A percentile compares a stretch with the other conserved stretches of the same genome.
phyloP scores from a whole-genome alignment of 2,888 invertebrate genomes.

The Caenorhabditis wallacei region DNA sequence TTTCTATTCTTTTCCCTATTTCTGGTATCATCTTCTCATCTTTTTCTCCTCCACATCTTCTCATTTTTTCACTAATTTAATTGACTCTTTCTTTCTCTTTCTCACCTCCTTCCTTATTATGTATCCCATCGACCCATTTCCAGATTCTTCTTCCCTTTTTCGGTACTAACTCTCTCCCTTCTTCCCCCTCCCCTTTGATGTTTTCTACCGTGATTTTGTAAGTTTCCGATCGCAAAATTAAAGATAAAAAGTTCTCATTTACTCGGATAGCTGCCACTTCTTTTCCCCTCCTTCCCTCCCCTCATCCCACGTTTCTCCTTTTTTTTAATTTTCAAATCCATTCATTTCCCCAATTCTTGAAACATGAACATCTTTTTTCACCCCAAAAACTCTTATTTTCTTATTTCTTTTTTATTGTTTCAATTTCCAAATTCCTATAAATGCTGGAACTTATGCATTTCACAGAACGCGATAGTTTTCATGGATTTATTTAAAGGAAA shows the following conservation, averaged over 20 bases:
- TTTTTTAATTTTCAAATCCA: constrained; percentile 13
- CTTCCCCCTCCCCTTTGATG: constrained; percentile 10
- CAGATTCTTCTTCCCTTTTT: constrained; percentile 46
- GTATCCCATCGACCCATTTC: constrained; percentile 59
- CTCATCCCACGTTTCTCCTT: constrained; percentile 12
- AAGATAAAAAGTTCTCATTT: constrained; percentile 58
- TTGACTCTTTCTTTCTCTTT: constrained; percentile 26
- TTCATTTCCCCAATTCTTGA: constrained; percentile 49
- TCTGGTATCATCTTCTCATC: constrained; percentile 59
- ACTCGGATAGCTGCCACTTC: constrained; percentile 69
- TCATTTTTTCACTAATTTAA: constrained; percentile 44
- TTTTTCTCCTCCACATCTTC: constrained; percentile 27
- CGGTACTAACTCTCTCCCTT: constrained; percentile 21
- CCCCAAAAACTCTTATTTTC: constrained; percentile 31
- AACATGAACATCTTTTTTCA: constrained; percentile 43
- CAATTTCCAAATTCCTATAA: constrained; percentile 58
- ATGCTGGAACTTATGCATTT: constrained; percentile 37
- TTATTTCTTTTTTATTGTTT: constrained; percentile 58
- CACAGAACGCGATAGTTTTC: background rate
- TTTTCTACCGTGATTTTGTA: constrained; percentile 60
- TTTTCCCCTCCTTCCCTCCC: constrained; percentile 38
- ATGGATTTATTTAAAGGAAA: constrained; percentile 1
- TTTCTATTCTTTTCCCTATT: constrained; percentile 55
- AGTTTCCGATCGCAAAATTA: constrained; percentile 60
- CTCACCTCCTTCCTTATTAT: constrained; percentile 27